Evolutionary conservation across 2,797 vertebrate genomes (phyloP).

Genomic region (Brachyrhaphis roseni): DNA sequence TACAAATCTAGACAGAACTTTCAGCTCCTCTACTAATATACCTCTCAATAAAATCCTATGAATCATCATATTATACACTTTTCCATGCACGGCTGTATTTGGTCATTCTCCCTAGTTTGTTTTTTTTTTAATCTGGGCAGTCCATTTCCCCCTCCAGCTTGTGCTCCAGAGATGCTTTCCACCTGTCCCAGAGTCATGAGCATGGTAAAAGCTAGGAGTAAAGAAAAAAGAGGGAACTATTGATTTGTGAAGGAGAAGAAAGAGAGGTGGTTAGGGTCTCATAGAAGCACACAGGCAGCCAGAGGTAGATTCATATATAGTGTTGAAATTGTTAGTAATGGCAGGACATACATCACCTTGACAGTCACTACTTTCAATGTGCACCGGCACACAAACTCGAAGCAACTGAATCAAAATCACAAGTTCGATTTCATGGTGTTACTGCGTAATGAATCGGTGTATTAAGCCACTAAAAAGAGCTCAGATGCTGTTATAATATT

Average conservation of each 20-base stretch:
- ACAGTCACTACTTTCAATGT: slow-evolving; percentile 32
- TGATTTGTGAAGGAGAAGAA: slow-evolving; percentile 14
- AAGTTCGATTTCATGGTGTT: slow-evolving; percentile 8
- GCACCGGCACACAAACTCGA: slow-evolving; percentile 3
- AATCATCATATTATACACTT: neutral
- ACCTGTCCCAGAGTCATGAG: neutral
- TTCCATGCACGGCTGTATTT: neutral
- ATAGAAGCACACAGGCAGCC: slow-evolving; percentile 24
- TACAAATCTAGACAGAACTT: neutral
- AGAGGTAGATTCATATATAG: slow-evolving; percentile 34
- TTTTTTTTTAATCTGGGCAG: neutral
- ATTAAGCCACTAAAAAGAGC: neutral
- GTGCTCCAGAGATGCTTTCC: neutral
- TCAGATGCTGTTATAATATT: neutral
- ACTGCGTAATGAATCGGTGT: neutral
- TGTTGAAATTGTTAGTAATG: slow-evolving; percentile 54
- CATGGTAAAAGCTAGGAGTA: slow-evolving; percentile 17
- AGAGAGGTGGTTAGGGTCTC: slow-evolving; percentile 6
- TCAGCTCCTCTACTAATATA: neutral
- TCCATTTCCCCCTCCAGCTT: neutral
- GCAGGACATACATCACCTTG: slow-evolving; percentile 61
- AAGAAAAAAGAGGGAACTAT: slow-evolving; percentile 20
- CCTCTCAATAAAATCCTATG: neutral
- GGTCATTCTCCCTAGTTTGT: neutral
- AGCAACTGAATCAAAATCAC: slow-evolving; percentile 16